Base-by-base conservation (phyloP, 2,797 vertebrate genomes). In the Hippopotamyrus pictus region DNA sequence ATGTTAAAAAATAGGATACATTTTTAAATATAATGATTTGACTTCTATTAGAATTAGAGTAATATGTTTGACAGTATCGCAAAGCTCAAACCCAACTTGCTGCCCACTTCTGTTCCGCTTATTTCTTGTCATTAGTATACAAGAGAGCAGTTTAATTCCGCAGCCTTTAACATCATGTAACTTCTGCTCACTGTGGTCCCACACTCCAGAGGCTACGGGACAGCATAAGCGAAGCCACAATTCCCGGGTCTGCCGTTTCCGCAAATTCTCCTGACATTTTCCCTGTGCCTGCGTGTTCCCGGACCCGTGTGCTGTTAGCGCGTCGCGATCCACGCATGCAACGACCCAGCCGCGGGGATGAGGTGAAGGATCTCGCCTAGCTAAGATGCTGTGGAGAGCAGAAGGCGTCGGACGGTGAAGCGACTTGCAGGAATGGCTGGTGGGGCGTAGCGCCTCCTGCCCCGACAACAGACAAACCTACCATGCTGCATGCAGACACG, bases 1-100 rank as follows among this genome's bases (percentile, higher is more conserved):
- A 85, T 89, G 86, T 88, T 87, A 89, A 89, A 89, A 90, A 89
- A 88, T 69, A 89, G 82, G 44, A 90, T 83, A 90, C 11, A 85
- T 88, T 85, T 65, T 54, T 76, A 87, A 73, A 73, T 73, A 73
- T 6, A 73, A 85, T 9, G 46, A 53, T 41, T 46, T 85, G 33
- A 84, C 50, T 46, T 53, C 87, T 86, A 88, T 85, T 88, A 48
- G 62, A 90, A 86, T 86, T 79, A 76, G 51, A 87, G 46, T 79
- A 76, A 62, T 79, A 88, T 33, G 65, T 57, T 76, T 41, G 50
- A 85, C 69, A 89, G 84, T 89, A 54, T 54, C 22, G 41, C 82
- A 85, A 62, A 65, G 46, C 88, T 89, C 53, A 83, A 82, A 69
- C 41, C 50, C 57, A 89, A 86, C n/a, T 54, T 29, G 1, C 51